These are phyloP conservation scores for Triplophysa rosa DNA, from an alignment of 2,113 vertebrate genomes.

Conservation along the genomic window DNA sequence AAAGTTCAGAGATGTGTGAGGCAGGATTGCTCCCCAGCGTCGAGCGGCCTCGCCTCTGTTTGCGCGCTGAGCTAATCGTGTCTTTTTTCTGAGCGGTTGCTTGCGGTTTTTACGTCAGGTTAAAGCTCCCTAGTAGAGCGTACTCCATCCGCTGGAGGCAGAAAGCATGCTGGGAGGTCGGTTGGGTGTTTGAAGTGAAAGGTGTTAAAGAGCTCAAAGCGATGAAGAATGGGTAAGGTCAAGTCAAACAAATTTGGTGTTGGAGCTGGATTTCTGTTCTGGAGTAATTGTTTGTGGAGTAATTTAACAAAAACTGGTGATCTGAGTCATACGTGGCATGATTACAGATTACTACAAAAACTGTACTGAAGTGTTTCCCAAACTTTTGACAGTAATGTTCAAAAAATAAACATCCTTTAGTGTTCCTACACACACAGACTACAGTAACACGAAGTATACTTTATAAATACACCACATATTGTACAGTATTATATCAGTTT, in stretches of 20 bases:
- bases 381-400: too few relatives aligned
- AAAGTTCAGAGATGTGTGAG: conserved; percentile 39
- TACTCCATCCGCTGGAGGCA: not conserved
- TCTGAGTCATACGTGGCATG: too few relatives aligned
- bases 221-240: not conserved
- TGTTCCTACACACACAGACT: too few relatives aligned
- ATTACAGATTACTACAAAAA: not conserved
- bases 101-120: conserved; percentile 36
- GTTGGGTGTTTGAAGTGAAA: not conserved
- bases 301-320: too few relatives aligned
- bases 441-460: too few relatives aligned
- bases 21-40: conserved; percentile 33
- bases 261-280: not conserved
- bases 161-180: conserved; percentile 4
- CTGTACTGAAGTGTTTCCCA: not conserved
- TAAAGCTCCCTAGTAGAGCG: conserved; percentile 20
- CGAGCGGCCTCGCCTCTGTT: conserved; percentile 5
- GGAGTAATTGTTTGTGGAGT: not conserved
- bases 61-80: conserved; percentile 58
- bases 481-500: too few relatives aligned
- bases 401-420: too few relatives aligned
- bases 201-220: conserved; percentile 25
- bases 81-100: conserved; percentile 51
- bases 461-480: too few relatives aligned
- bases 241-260: not conserved